Conservation (phyloP, 2,888 invertebrate genomes). For the Plebejus argus region DNA sequence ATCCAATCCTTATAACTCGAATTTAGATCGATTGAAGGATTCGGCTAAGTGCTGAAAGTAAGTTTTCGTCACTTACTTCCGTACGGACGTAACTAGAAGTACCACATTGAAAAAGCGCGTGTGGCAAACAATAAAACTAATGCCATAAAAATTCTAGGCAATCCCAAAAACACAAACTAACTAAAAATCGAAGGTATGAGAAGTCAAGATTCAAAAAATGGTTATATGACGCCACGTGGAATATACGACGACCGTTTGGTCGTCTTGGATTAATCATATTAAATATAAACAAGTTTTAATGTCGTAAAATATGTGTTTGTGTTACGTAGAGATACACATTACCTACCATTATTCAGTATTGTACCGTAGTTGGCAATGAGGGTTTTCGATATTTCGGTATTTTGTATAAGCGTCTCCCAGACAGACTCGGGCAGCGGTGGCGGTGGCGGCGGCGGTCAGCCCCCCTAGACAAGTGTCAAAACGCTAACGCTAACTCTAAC, state of each 20-base stretch:
- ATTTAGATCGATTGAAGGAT: background rate
- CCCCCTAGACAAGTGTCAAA: too few species aligned
- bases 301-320: constrained; percentile 26
- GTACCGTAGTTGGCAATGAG: constrained; percentile 22
- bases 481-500: too few species aligned
- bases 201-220: background rate
- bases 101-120: background rate
- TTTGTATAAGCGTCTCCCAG: too few species aligned
- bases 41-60: too few species aligned
- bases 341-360: constrained; percentile 21
- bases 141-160: background rate
- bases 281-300: constrained; percentile 10
- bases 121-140: background rate
- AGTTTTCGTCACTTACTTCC: too few species aligned
- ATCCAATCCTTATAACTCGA: too few species aligned
- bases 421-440: too few species aligned
- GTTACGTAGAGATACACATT: constrained; percentile 1
- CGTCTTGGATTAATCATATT: constrained; percentile 11
- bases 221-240: background rate
- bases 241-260: background rate
- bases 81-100: background rate
- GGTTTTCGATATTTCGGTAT: background rate
- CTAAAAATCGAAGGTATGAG: background rate
- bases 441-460: too few species aligned
- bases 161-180: background rate